Base-by-base conservation (phyloP, 2,113 vertebrate genomes). In the Ancistrus triradiatus region DNA sequence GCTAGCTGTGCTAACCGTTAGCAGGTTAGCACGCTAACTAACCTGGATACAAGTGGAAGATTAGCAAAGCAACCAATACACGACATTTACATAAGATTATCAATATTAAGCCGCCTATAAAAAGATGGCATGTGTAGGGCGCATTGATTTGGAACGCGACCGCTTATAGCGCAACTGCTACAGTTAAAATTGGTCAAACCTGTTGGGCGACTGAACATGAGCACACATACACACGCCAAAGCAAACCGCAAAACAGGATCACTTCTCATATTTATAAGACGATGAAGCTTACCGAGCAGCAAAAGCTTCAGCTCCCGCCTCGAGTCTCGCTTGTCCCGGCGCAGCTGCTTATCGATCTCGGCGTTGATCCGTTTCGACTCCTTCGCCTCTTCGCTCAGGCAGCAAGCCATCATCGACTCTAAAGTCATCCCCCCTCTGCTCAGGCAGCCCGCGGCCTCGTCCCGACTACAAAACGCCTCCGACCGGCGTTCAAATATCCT, bases 381-480 rank as follows among this genome's bases (percentile, higher is more conserved):
- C 89, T 97, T 96, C 84, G 93, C 93, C 91, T 97, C 95, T 80
- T 97, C 95, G 85, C 95, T 97, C 84, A 96, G 91, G 91, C 94
- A 97, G 84, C 95, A 96, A 85, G 95, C 94, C 95, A 96, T 97
- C 91, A 95, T 95, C 88, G 93, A 96, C 85, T 93, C 91, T 81
- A 92, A 85, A 89, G 91, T 93, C 91, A 93, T 93, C 88, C 86
- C 87, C 85, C 78, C 83, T 75, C 44, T 78, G 65, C 76, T 50
- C 75, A 69, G n/a, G 78, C 77, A 82, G 83, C 89, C 82, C 81
- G 81, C 81, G 81, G 83, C 80, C 73, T 60, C 65, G 62, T 80
- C 80, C 74, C 83, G 75, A 80, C 80, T 73, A 56, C 69, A 72
- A 57, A 11, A 70, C 77, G 57, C 72, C 11, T 5, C 38, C 38